A percentile compares a stretch with the other conserved stretches of the same genome.
Evolutionary conservation across 1,140 invertebrate species (phyloP).

Genomic region (Aradophagus sp.): DNA sequence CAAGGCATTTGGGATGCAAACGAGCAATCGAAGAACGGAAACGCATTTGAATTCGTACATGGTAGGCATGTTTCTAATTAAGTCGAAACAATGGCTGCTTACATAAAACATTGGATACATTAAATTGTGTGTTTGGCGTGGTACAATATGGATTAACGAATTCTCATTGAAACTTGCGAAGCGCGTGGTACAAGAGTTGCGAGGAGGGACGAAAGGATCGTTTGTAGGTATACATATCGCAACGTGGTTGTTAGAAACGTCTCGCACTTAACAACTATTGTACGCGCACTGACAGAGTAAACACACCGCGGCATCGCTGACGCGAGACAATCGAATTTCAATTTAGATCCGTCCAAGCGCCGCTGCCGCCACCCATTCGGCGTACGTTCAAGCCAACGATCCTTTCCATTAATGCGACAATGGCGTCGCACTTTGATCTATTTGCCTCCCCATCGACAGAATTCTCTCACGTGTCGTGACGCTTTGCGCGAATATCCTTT

Average conservation of each 20-base stretch:
- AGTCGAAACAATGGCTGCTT: slow-evolving; percentile 33
- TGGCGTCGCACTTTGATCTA: slow-evolving; percentile 66
- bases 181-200: slow-evolving; percentile 33
- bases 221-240: slow-evolving; percentile 27
- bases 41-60: slow-evolving; percentile 23
- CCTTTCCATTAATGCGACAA: slow-evolving; percentile 73
- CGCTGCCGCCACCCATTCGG: slow-evolving; percentile 58
- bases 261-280: slow-evolving; percentile 57
- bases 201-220: slow-evolving; percentile 43
- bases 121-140: slow-evolving; percentile 43
- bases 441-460: slow-evolving; percentile 58
- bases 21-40: slow-evolving; percentile 21
- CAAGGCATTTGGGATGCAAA: slow-evolving; percentile 18
- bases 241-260: slow-evolving; percentile 53
- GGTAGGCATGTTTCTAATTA: slow-evolving; percentile 42
- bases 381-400: slow-evolving; percentile 68
- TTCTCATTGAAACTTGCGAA: slow-evolving; percentile 35
- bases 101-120: slow-evolving; percentile 43
- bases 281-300: slow-evolving; percentile 54
- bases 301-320: slow-evolving; percentile 59
- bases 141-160: slow-evolving; percentile 51
- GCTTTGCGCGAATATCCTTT: slow-evolving; percentile 51
- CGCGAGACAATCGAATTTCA: slow-evolving; percentile 72
- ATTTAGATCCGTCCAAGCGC: slow-evolving; percentile 69
- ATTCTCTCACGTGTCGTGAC: slow-evolving; percentile 54